Conservation (phyloP, 2,888 invertebrate genomes). For the Drosophila macrospina region DNA sequence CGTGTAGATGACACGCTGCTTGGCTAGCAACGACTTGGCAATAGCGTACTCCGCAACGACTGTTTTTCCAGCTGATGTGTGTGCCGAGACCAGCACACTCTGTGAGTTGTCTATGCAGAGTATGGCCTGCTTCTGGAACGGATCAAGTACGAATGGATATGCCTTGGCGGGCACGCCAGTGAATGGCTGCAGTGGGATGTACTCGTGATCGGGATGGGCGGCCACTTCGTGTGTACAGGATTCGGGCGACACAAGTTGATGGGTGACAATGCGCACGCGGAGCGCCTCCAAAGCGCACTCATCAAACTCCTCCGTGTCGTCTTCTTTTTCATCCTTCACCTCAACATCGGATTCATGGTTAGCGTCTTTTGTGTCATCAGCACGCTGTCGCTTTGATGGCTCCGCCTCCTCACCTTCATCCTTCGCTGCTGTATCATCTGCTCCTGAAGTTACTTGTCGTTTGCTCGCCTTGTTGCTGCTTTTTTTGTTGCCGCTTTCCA, state of each 20-base stretch:
- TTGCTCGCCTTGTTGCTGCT: conserved; percentile 35
- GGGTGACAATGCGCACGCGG: conserved; percentile 93
- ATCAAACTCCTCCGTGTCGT: conserved; percentile 61
- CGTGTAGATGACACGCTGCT: conserved; percentile 99
- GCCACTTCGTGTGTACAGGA: conserved; percentile 99
- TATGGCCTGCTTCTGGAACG: conserved; percentile 99
- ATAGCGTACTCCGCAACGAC: conserved; percentile 99
- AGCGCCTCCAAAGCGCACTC: conserved; percentile 90
- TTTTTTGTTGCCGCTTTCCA: conserved; percentile 23
- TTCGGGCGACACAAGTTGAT: conserved; percentile 95
- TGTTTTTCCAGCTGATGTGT: conserved; percentile 99
- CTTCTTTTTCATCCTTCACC: conserved; percentile 17
- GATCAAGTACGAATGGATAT: conserved; percentile 97
- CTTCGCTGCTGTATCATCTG: background rate
- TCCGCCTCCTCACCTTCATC: background rate
- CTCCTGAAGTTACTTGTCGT: conserved; percentile 23
- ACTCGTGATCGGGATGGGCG: conserved; percentile 94
- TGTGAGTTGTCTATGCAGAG: conserved; percentile 98
- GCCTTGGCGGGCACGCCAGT: conserved; percentile 93
- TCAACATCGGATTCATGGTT: conserved; percentile 34
- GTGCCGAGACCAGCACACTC: conserved; percentile 99
- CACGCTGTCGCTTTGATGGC: conserved; percentile 42
- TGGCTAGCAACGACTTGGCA: conserved; percentile 95
- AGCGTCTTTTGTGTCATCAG: conserved; percentile 21
- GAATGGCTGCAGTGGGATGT: conserved; percentile 87